Evolutionary conservation across 2,888 invertebrate genomes (phyloP), one percentile per base, ranked within the genome.

Genomic region (Xylophagus ater): DNA sequence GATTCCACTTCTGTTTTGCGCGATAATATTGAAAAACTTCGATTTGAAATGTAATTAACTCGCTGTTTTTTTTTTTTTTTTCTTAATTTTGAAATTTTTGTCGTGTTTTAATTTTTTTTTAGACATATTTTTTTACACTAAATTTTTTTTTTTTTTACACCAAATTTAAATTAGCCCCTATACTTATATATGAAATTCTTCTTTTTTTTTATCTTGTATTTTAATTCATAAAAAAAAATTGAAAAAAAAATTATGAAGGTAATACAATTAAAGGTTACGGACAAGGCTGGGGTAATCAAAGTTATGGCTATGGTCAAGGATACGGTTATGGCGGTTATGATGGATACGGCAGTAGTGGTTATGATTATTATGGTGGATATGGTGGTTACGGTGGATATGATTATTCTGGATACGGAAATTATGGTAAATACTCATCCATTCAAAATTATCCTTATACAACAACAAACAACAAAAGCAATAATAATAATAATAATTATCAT

Each of bases 361-460:
- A 74, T 65, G 74, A 74, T 67, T 76, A 74, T 62, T 81, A 81
- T 58, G 78, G 82, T 68, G 79, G 80, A 57, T 81, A 81, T 66
- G 76, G 78, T 56, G 78, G 78, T 57, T 81, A 82, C 68, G 80
- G 81, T 60, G 79, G 81, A 61, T 82, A 82, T 68, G 81, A 81
- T 69, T 81, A 81, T 71, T 76, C 79, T 64, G 79, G 78, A 71
- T 81, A 81, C 70, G 78, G 78, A 69, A 81, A 81, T 73, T 81
- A 82, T 72, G 82, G 81, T 80, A 81, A 75, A 69, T 72, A 71
- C 48, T 44, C 42, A 34, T 43, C 46, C 30, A 44, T 44, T 46
- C 40, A 36, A 35, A 38, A 42, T 39, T 58, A 51, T 57, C 57
- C 62, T 53, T 60, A 60, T 56, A 57, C 58, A 56, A 47, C 54